Conservation (phyloP, 2,113 vertebrate species). For the Mionectes macconnelli region DNA sequence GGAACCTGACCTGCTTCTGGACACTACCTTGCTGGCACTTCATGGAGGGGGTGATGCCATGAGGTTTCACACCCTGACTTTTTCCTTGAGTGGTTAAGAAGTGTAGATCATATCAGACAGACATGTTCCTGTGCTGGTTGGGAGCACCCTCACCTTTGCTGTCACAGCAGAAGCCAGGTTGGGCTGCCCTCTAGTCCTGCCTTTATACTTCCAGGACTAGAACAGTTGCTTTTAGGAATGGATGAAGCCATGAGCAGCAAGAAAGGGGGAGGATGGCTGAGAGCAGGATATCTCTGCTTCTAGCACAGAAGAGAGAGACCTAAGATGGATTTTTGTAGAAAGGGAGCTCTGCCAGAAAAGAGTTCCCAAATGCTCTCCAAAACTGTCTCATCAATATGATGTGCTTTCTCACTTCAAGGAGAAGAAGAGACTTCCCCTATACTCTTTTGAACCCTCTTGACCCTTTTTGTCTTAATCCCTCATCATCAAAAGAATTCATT, state of each 20-base stretch:
- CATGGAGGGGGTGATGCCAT: neutral
- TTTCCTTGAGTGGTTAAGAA: neutral
- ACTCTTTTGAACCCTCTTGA: neutral
- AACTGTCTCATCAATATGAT: neutral
- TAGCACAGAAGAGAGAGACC: neutral
- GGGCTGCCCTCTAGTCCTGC: neutral
- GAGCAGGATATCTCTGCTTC: neutral
- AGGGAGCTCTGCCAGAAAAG: neutral
- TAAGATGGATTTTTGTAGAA: neutral
- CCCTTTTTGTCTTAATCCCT: neutral
- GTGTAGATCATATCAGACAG: neutral
- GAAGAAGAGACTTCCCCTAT: neutral
- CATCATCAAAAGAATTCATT: neutral
- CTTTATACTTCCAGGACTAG: neutral
- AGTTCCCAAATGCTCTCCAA: neutral
- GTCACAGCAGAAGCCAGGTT: neutral
- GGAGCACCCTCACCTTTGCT: neutral
- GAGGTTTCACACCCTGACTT: neutral
- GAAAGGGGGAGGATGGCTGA: neutral
- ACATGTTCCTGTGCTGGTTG: accelerated
- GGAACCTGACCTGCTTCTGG: neutral
- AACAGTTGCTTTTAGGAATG: neutral
- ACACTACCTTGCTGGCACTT: accelerated
- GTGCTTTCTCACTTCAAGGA: neutral
- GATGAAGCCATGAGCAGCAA: accelerated